A percentile compares a stretch with the other conserved stretches of the same genome.
phyloP scores from a whole-genome alignment of 1,140 invertebrate genomes.

The Caerostris extrusa region DNA sequence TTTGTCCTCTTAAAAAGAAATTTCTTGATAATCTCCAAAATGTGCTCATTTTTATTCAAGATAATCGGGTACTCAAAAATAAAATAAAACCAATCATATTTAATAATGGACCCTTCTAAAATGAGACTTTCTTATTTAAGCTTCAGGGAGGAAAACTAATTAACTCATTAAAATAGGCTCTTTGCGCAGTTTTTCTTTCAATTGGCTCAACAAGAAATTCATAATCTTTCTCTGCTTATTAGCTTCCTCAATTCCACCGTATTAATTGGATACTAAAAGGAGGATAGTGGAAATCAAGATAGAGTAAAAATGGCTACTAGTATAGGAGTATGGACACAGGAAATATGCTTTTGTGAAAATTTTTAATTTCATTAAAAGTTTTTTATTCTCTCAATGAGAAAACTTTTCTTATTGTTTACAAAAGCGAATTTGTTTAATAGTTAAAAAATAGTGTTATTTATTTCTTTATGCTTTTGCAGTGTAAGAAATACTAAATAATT shows the following conservation, averaged over 20 bases:
- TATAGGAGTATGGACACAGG: background rate
- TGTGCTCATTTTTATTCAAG: conserved; percentile 26
- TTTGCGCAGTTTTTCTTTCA: conserved; percentile 26
- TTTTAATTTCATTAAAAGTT: background rate
- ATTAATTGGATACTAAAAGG: conserved; percentile 37
- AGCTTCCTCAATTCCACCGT: conserved; percentile 4
- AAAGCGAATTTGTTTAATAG: conserved; percentile 1
- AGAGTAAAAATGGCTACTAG: background rate
- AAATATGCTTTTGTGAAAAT: background rate
- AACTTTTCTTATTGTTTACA: background rate
- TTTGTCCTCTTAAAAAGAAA: conserved; percentile 30
- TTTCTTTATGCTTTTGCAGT: too few species aligned
- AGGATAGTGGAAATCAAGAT: background rate
- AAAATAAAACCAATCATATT: conserved; percentile 46
- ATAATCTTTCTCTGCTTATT: conserved; percentile 22
- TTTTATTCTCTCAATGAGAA: background rate
- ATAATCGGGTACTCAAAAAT: conserved; percentile 37
- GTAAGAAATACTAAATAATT: too few species aligned
- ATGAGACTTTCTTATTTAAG: conserved; percentile 35
- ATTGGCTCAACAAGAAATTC: conserved; percentile 2
- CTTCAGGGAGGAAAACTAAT: conserved; percentile 39
- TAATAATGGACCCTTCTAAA: conserved; percentile 9
- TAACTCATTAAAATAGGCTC: conserved; percentile 51
- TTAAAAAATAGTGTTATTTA: background rate
- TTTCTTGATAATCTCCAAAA: conserved; percentile 30